Percentiles rank a stretch among this genome's conserved stretches.
These are phyloP conservation scores for Pristionchus exspectatus DNA, from an alignment of 2,888 invertebrate species.

Conservation along the genomic window DNA sequence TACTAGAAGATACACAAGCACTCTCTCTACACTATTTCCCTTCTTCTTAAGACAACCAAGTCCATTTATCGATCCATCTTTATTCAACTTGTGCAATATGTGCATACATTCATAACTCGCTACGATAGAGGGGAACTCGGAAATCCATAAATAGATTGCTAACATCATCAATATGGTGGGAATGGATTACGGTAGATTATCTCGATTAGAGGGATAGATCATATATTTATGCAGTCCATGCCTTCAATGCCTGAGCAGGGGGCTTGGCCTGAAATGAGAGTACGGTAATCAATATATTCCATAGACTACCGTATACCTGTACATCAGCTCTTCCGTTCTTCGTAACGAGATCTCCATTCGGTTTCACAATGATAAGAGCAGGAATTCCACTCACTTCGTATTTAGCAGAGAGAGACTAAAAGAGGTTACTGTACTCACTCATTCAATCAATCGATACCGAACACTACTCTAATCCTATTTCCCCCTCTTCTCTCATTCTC, in stretches of 20 bases:
- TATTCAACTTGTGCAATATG: slow-evolving; percentile 38
- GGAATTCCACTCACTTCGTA: slow-evolving; percentile 81
- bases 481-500: neutral
- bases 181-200: slow-evolving; percentile 22
- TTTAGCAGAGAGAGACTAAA: slow-evolving; percentile 76
- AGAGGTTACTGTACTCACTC: neutral
- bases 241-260: slow-evolving; percentile 45
- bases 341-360: slow-evolving; percentile 80
- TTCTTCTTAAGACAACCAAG: slow-evolving; percentile 33
- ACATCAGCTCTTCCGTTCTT: slow-evolving; percentile 80
- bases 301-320: slow-evolving; percentile 76
- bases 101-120: slow-evolving; percentile 37
- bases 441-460: slow-evolving; percentile 21
- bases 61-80: slow-evolving; percentile 15
- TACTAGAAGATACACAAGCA: slow-evolving; percentile 36
- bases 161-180: slow-evolving; percentile 35
- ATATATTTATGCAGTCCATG: slow-evolving; percentile 35
- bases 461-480: slow-evolving; percentile 46
- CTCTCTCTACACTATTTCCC: slow-evolving; percentile 58
- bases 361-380: slow-evolving; percentile 80
- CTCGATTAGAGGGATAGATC: neutral
- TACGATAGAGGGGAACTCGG: slow-evolving; percentile 26
- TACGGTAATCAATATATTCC: slow-evolving; percentile 80
- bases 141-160: neutral
- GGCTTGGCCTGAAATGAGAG: slow-evolving; percentile 78